Conservation (phyloP, 2,797 vertebrate genomes). For the Brachymystax lenok region DNA sequence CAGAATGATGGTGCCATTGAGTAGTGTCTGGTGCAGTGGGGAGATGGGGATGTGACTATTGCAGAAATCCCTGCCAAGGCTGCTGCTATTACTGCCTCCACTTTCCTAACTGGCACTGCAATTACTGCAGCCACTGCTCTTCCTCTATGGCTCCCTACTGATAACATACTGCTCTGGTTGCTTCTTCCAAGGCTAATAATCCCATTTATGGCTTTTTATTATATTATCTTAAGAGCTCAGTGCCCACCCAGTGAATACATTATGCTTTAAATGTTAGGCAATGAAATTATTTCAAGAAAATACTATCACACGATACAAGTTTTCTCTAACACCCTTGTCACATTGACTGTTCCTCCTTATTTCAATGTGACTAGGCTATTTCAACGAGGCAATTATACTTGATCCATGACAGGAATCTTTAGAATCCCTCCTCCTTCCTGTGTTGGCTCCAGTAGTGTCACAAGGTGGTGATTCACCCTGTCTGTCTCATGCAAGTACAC, state of each 20-base stretch:
- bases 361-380: no score
- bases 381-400: no score
- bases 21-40: background rate
- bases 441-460: no score
- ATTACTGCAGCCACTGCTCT: conserved; percentile 2
- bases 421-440: no score
- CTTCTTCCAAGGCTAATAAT: background rate
- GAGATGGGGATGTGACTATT: background rate
- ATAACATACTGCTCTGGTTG: background rate
- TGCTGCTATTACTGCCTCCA: conserved; percentile 13
- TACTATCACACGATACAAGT: background rate
- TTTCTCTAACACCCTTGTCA: no score
- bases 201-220: background rate
- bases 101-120: conserved; percentile 12
- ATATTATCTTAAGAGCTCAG: background rate
- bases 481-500: no score
- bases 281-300: background rate
- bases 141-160: background rate
- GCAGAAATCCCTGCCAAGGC: background rate
- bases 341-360: no score
- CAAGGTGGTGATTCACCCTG: no score
- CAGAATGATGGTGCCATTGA: background rate
- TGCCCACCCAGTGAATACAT: background rate
- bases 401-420: no score
- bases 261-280: background rate